Evolutionary conservation across 2,888 invertebrate genomes (phyloP), one percentile per base, ranked within the genome.

Genomic region (Pelosia muscerda): DNA sequence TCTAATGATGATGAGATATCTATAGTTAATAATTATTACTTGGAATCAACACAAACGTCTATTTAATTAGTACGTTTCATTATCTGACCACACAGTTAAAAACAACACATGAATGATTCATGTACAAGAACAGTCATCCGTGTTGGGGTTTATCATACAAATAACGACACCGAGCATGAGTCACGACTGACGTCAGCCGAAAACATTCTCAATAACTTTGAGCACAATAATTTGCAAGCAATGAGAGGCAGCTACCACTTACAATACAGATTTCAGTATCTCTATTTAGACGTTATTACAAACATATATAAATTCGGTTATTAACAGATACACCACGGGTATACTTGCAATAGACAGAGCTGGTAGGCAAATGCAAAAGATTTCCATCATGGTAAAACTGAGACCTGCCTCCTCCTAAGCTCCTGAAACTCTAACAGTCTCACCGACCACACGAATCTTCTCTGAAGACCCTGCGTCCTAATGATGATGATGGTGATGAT

Each of bases 131-230:
- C 49, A 49, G 49, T 49, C 49, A 49, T n/a, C 49, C n/a, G 49
- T n/a, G 49, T 49, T 49, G 49, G 4, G 49, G 49, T 49, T 19
- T 49, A 49, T 49, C 49, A 9, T 49, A n/a, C 49, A n/a, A 49
- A 49, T 49, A 49, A 49, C 49, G 49, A 49, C 49, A 49, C 19
- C 49, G 49, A 49, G 49, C 49, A 49, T 49, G 49, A 49, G n/a
- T 49, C 49, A 49, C 19, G 49, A 2, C n/a, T n/a, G 49, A 49
- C 49, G 49, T 49, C 42, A 42, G 2, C 19, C 6, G 3, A 3
- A 38, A n/a, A 49, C n/a, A n/a, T 49, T n/a, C 49, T n/a, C 49
- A 49, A 49, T 49, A 49, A 19, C n/a, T 49, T 19, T 19, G n/a
- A n/a, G n/a, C 49, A 49, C n/a, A 49, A n/a, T 49, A 49, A 49